Evolutionary conservation across 1,140 invertebrate genomes (phyloP).

Genomic region (Oreohelix idahoensis): DNA sequence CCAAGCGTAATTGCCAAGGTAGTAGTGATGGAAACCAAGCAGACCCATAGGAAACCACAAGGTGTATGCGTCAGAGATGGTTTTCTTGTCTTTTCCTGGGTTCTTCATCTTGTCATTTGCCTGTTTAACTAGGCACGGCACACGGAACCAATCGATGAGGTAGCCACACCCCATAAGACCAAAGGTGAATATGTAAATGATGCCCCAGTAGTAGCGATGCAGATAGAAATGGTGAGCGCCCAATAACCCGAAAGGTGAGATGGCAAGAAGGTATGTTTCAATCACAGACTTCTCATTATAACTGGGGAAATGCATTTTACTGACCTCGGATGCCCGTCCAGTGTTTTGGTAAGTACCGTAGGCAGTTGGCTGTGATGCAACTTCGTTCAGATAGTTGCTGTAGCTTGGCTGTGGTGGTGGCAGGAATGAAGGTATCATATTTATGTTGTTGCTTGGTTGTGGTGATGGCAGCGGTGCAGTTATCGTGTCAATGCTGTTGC

Average conservation of each 20-base stretch:
- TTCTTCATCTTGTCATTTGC: slow-evolving; percentile 49
- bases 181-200: slow-evolving; percentile 45
- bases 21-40: slow-evolving; percentile 57
- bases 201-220: slow-evolving; percentile 35
- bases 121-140: slow-evolving; percentile 54
- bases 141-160: slow-evolving; percentile 56
- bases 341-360: neutral
- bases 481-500: too few species aligned
- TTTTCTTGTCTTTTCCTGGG: slow-evolving; percentile 35
- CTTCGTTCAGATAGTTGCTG: neutral
- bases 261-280: slow-evolving; percentile 18
- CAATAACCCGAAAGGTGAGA: slow-evolving; percentile 9
- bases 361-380: neutral
- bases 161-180: slow-evolving; percentile 53
- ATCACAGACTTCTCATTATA: neutral
- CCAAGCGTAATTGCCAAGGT: slow-evolving; percentile 53
- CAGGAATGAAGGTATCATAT: neutral
- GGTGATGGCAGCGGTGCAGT: neutral
- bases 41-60: slow-evolving; percentile 44
- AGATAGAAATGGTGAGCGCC: slow-evolving; percentile 57
- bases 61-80: slow-evolving; percentile 46
- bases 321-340: neutral
- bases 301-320: neutral
- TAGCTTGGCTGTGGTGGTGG: neutral
- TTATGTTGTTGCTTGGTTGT: neutral